phyloP scores from a whole-genome alignment of 2,888 invertebrate genomes.

The Rhamphomyia laevipes region DNA sequence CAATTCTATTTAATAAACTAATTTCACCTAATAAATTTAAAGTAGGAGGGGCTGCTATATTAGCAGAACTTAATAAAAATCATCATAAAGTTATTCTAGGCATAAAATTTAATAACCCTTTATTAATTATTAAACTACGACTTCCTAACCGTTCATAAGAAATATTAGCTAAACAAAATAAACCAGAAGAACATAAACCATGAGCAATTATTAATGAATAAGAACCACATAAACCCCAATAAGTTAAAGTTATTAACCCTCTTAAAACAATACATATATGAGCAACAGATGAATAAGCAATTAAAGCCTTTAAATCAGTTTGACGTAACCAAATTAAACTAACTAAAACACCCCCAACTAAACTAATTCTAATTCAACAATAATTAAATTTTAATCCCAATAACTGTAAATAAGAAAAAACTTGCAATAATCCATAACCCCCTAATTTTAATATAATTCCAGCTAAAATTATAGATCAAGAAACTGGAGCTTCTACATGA shows the following conservation, averaged over 20 bases:
- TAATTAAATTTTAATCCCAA: conserved; percentile 41
- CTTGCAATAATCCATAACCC: conserved; percentile 53
- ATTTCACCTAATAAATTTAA: conserved; percentile 57
- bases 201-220: conserved; percentile 51
- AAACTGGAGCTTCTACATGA: conserved; percentile 63
- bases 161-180: conserved; percentile 55
- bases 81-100: conserved; percentile 48
- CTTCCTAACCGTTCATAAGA: conserved; percentile 48
- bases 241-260: conserved; percentile 44
- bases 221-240: conserved; percentile 42
- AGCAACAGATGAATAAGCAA: conserved; percentile 57
- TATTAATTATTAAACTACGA: conserved; percentile 52
- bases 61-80: conserved; percentile 50
- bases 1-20: too few relatives aligned
- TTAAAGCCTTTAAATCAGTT: conserved; percentile 56
- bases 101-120: conserved; percentile 47
- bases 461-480: conserved; percentile 63
- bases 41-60: conserved; percentile 55
- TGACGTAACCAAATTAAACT: conserved; percentile 55
- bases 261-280: conserved; percentile 55
- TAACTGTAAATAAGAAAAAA: conserved; percentile 40
- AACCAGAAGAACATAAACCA: conserved; percentile 52
- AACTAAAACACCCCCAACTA: conserved; percentile 48
- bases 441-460: conserved; percentile 62
- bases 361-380: conserved; percentile 43